Evolutionary conservation across 2,888 invertebrate species (phyloP), one percentile per base, ranked within the genome.

Genomic region (Caenorhabditis imperialis): DNA sequence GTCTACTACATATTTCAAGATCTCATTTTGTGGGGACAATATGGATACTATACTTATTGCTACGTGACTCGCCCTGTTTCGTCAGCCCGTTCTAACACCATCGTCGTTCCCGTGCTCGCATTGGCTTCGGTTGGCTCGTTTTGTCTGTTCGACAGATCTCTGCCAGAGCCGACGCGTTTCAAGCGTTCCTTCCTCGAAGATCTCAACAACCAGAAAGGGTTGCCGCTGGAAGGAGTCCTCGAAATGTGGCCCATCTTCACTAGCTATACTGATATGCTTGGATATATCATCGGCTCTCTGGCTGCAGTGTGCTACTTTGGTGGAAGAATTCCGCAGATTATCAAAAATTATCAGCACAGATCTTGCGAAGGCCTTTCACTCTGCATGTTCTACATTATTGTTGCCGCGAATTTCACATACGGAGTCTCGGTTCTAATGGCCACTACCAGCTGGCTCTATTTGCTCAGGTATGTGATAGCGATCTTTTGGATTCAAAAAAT

Each of bases 371-470:
- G 86, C 2, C 78, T 87, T 23, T 89, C 89, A 1, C 47, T 87
- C 45, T 77, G 81, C 18, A 87, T 87, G 87, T 86, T 87, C 75
- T 85, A 85, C 80, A 87, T 87, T 48, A 87, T 87, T 69, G 82
- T 87, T 12, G 81, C 82, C 14, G 87, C 85, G 33, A 87, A 87
- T 54, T 73, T 86, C 44, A 87, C 88, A 1, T 90, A 90, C 74
- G 89, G 89, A 2, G 47, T 88, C 27, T 89, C 89, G 5, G 89
- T 86, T 30, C 72, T 86, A 4, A 67, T 87, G 55, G 87, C 85
- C 16, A 81, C 86, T 7, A 86, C 85, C 8, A 83, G 85, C 16
- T 85, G 85, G 84, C 48, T 83, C 20, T 87, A 87, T 75, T 62
- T 87, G 35, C 42, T 83, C 37, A 75, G 80, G 78, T 78, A 37